Evolutionary conservation across 2,888 invertebrate species (phyloP), one percentile per base, ranked within the genome.

Genomic region (Autographa pulchrina): DNA sequence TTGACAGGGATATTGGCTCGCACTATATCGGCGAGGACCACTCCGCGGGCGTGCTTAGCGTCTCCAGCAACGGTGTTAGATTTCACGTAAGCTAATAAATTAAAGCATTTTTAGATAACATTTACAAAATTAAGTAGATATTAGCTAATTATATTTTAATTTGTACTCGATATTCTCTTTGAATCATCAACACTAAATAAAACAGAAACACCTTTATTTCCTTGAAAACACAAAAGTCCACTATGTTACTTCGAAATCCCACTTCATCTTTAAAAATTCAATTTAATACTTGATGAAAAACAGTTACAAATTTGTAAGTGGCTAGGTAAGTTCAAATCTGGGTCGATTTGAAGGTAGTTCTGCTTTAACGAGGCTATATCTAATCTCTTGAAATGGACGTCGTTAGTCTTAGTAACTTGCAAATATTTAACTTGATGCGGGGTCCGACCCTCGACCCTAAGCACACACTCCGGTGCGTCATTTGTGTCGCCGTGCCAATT

Each of bases 1-100:
- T 97, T 97, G 38, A 99, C 98, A 0, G 99, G 99, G 81, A 99
- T 99, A 92, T 99, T 99, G 43, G 98, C 98, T 89, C 97, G 97
- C 11, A 98, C 97, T 76, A 99, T 98, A 92, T 98, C 98, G 0
- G 98, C 98, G 78, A 98, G 93, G 0, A 99, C 99, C 4, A 98
- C 98, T 13, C 99, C 99, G 66, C 97, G 96, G 16, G 97, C 96
- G 91, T 98, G 98, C 82, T 97, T 97, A 2, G 97, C 95, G 87
- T 98, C 98, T 4, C 98, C 98, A 58, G 97, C 95, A 56, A 98
- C 95, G 1, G 98, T 98, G 90, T 98, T 98, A 31, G 98, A 98
- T 91, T 98, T 98, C 18, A 98, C 98, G 91, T 98, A 98, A 88
- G 97, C 98, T 98, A 93, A 41, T 20, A 58, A 25, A 66, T 48